Conservation (phyloP, 2,113 vertebrate genomes). For the Stegastes partitus region DNA sequence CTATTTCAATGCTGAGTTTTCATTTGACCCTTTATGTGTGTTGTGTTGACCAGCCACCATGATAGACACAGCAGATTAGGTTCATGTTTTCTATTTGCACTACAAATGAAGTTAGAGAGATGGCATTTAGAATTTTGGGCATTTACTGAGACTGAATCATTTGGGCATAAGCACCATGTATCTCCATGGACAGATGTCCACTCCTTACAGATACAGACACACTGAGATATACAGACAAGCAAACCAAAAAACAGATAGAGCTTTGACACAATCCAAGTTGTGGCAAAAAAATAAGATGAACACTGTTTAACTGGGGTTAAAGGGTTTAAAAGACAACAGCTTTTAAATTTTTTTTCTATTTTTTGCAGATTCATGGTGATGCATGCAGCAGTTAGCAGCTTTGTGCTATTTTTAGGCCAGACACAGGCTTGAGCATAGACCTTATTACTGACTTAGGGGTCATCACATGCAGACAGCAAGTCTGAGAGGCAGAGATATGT, state of each 20-base stretch:
- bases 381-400: not conserved
- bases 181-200: no score
- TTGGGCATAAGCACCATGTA: no score
- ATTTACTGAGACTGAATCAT: not conserved
- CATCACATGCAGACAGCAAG: slow-evolving; percentile 2
- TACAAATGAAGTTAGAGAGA: no score
- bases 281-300: not conserved
- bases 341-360: not conserved
- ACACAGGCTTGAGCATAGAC: slow-evolving; percentile 5
- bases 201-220: not conserved
- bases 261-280: not conserved
- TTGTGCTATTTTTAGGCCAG: slow-evolving; percentile 15
- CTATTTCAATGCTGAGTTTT: not conserved
- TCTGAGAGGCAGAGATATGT: not conserved
- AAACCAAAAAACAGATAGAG: not conserved
- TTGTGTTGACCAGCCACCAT: no score
- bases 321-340: not conserved
- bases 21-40: not conserved
- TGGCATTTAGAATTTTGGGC: no score
- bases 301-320: not conserved
- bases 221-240: not conserved
- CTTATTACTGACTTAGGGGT: not conserved
- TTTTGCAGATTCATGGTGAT: slow-evolving; percentile 6
- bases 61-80: no score
- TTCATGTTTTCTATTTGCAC: no score